Evolutionary conservation across 2,113 vertebrate genomes (phyloP).

Genomic region (Melanocharis versteri): DNA sequence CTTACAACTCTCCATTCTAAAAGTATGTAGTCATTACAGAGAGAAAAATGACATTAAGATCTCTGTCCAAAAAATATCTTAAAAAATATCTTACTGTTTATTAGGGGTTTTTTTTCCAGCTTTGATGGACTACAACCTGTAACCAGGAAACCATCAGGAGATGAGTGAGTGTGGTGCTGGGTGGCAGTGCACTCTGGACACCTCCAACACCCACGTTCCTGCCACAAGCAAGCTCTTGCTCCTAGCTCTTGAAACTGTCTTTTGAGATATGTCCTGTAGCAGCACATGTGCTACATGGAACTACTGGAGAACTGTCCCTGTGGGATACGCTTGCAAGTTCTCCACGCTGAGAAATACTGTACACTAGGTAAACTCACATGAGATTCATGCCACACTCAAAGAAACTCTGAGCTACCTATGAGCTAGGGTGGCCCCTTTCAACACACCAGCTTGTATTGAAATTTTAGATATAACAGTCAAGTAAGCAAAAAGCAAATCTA

Average conservation of each 20-base stretch:
- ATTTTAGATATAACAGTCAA: neutral
- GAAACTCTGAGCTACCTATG: neutral
- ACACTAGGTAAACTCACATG: neutral
- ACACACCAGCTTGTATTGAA: neutral
- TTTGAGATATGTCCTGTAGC: neutral
- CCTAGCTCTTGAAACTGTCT: neutral
- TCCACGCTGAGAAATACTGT: neutral
- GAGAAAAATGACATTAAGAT: neutral
- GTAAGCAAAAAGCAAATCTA: neutral
- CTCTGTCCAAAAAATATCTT: neutral
- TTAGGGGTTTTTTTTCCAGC: neutral
- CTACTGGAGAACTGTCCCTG: neutral
- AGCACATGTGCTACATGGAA: neutral
- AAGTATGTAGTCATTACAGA: neutral
- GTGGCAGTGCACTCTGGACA: neutral
- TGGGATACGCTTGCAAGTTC: neutral
- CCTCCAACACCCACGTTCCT: neutral
- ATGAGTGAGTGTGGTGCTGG: neutral
- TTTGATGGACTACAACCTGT: neutral
- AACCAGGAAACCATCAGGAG: neutral
- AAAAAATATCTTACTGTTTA: neutral
- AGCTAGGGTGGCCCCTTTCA: neutral
- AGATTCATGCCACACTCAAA: neutral
- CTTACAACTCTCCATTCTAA: neutral
- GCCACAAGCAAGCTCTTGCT: neutral